Conservation (phyloP, 1,140 invertebrate species). For the Rhopalosiphum maidis region DNA sequence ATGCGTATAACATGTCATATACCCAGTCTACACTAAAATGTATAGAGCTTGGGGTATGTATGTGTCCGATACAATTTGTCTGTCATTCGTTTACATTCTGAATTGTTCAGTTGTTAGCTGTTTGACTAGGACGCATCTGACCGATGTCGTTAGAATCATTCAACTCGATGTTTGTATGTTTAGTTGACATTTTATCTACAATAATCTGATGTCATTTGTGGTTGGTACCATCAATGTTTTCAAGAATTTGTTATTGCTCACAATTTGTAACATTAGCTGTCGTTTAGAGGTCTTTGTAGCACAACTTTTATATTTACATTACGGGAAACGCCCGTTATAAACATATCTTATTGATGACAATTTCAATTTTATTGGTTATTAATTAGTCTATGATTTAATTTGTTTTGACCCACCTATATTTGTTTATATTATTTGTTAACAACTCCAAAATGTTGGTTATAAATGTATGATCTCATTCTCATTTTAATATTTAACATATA, state of each 20-base stretch:
- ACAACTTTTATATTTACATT: neutral
- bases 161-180: neutral
- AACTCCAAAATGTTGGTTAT: neutral
- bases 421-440: neutral
- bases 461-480: neutral
- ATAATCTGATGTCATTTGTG: neutral
- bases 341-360: neutral
- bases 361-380: neutral
- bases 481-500: neutral
- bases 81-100: neutral
- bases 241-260: neutral
- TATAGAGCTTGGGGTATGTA: neutral
- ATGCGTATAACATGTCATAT: too few relatives aligned
- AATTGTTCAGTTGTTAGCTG: neutral
- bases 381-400: neutral
- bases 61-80: neutral
- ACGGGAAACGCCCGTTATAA: slow-evolving; percentile 17
- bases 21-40: neutral
- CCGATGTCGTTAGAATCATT: neutral
- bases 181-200: neutral
- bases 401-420: neutral
- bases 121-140: neutral
- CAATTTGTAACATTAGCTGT: neutral
- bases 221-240: neutral
- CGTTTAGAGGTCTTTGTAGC: neutral